Evolutionary conservation across 2,797 vertebrate species (phyloP).

Genomic region (Anguilla pacifica): DNA sequence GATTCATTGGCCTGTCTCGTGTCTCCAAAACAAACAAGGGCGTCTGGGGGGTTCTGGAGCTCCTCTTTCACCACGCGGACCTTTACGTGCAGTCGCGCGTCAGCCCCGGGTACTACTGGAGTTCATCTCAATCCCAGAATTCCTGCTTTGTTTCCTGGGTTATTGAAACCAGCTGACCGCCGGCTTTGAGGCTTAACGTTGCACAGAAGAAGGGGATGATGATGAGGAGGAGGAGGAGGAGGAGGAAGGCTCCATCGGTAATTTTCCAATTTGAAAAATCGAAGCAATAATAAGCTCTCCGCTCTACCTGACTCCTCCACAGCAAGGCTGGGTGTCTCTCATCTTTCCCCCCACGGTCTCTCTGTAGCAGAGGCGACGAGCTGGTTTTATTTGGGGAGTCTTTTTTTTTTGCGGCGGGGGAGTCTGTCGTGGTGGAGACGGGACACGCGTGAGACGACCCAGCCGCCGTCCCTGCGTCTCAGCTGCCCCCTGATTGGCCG

Average conservation of each 20-base stretch:
- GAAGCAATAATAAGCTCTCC: slow-evolving; percentile 52
- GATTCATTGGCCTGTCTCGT: slow-evolving; percentile 45
- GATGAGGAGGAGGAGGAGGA: background rate
- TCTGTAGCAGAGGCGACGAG: slow-evolving; percentile 24
- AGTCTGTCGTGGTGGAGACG: slow-evolving; percentile 12
- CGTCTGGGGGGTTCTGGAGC: background rate
- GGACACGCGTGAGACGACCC: background rate
- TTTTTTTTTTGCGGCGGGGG: background rate
- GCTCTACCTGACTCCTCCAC: slow-evolving; percentile 40
- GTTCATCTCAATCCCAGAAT: slow-evolving; percentile 49
- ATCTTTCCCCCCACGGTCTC: slow-evolving; percentile 33
- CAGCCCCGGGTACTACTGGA: slow-evolving; percentile 49
- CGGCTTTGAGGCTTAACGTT: slow-evolving; percentile 51
- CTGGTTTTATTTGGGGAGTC: slow-evolving; percentile 15
- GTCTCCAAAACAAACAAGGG: slow-evolving; percentile 44
- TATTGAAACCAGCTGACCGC: slow-evolving; percentile 59
- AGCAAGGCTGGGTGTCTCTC: slow-evolving; percentile 37
- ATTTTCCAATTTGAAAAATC: background rate
- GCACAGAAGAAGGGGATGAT: slow-evolving; percentile 39
- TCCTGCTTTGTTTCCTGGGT: slow-evolving; percentile 54
- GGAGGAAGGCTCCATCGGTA: slow-evolving; percentile 38
- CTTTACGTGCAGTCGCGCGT: slow-evolving; percentile 26
- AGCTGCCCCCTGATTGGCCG: background rate
- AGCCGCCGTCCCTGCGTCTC: background rate
- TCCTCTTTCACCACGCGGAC: slow-evolving; percentile 19